Evolutionary conservation across 2,113 vertebrate genomes (phyloP), one percentile per base, ranked within the genome.

Genomic region (Lipotes vexillifer): DNA sequence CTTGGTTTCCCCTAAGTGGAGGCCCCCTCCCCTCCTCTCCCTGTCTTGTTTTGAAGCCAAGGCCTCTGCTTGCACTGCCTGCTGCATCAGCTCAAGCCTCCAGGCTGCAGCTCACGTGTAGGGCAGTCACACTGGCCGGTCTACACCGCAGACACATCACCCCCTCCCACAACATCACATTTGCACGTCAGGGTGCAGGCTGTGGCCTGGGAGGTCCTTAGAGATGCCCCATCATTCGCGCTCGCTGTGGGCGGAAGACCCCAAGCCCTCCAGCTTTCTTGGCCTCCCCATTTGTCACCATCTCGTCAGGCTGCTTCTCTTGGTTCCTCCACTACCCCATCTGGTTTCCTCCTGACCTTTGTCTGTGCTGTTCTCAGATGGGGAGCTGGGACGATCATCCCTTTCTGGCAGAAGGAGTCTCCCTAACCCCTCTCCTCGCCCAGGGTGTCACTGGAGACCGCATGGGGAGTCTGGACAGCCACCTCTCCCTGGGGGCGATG

Each of bases 101-200:
- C 18, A 12, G 29, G 46, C 44, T 68, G 49, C 5, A 46, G 52
- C 36, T 82, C 8, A 5, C 15, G 36, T 29, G 17, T 5, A 15
- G 55, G 36, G 46, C 38, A 15, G 93, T 74, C 66, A 49, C 29
- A 11, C 38, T 14, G 66, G 63, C 44, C 31, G 23, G 4, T 74
- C 57, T 71, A 29, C 31, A 44, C 27, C 71, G 7, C 18, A 84
- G 71, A 49, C 3, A 25, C 4, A 18, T 38, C 21, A 49, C 14
- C 20, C 5, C 6, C 14, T 6, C 17, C 6, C 2, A 8, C 25
- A 5, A 2, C 27, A 5, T 15, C 8, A 1, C 12, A 13, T 44
- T 93, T 90, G 69, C 1, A 5, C 5, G 49, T 33, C 29, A 36
- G 38, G 44, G 33, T 38, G 2, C 52, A 80, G 36, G 6, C 75